Evolutionary conservation across 2,797 vertebrate genomes (phyloP).

Genomic region (Leptodactylus fallax): DNA sequence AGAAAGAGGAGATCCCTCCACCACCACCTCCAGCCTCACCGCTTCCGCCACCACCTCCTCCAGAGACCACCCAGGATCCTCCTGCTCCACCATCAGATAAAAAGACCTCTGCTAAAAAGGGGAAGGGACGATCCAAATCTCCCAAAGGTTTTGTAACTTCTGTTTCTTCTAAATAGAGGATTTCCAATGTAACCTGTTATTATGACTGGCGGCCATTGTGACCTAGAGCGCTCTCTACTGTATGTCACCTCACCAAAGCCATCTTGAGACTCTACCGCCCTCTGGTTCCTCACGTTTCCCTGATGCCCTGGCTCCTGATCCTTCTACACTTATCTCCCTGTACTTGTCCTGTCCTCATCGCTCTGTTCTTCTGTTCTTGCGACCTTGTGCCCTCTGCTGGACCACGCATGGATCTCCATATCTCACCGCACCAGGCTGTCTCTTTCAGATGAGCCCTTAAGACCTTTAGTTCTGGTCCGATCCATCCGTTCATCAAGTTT

Average conservation of each 20-base stretch:
- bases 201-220: neutral
- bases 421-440: neutral
- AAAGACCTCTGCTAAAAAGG: conserved; percentile 47
- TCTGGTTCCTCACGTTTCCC: neutral
- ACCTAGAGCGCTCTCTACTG: neutral
- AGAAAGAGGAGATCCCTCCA: conserved; percentile 47
- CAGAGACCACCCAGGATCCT: conserved; percentile 67
- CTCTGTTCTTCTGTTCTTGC: neutral
- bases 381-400: neutral
- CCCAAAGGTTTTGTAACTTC: conserved; percentile 64
- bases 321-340: neutral
- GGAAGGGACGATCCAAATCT: conserved; percentile 30
- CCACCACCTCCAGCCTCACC: neutral
- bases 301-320: too few relatives aligned
- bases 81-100: neutral
- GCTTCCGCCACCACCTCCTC: neutral
- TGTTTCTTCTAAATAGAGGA: conserved; percentile 31
- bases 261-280: neutral
- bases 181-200: neutral
- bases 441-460: neutral
- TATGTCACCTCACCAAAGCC: neutral
- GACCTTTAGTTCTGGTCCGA: neutral
- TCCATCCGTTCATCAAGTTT: neutral
- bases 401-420: neutral
- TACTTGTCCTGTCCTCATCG: neutral